A percentile compares a stretch with the other conserved stretches of the same genome.
These are phyloP conservation scores for Epinotia nisella DNA, from an alignment of 2,888 invertebrate genomes.

Conservation along the genomic window DNA sequence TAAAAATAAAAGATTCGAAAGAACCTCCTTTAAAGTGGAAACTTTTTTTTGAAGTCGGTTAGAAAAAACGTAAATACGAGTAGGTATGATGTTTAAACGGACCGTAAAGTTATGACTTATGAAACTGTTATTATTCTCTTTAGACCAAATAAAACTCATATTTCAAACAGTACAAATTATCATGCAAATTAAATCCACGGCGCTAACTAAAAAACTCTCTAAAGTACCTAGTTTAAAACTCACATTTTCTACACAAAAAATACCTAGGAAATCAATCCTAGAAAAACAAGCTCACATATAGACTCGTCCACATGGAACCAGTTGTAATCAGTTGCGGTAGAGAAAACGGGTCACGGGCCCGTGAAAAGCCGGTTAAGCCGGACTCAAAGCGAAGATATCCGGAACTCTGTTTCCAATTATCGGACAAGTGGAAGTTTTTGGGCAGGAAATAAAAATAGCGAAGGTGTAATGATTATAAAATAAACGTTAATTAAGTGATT, in stretches of 20 bases:
- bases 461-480: too few species aligned
- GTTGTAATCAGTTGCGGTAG: constrained; percentile 13
- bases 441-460: constrained; percentile 45
- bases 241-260: constrained; percentile 7
- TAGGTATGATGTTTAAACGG: neutral
- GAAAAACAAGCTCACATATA: constrained; percentile 2
- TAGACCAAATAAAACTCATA: constrained; percentile 1
- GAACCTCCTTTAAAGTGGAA: too few species aligned
- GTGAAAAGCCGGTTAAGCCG: constrained; percentile 52
- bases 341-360: constrained; percentile 20
- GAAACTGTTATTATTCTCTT: neutral
- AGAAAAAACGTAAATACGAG: neutral
- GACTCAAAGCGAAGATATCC: constrained; percentile 53
- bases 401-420: constrained; percentile 59
- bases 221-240: constrained; percentile 19
- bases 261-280: constrained; percentile 24
- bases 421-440: constrained; percentile 55
- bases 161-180: constrained; percentile 10
- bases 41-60: too few species aligned
- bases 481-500: too few species aligned
- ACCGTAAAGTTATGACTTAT: neutral
- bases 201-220: neutral
- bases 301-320: neutral
- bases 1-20: too few species aligned
- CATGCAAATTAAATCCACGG: constrained; percentile 29